phyloP scores from a whole-genome alignment of 2,888 invertebrate species.

The Sphaeridia pumilis region DNA sequence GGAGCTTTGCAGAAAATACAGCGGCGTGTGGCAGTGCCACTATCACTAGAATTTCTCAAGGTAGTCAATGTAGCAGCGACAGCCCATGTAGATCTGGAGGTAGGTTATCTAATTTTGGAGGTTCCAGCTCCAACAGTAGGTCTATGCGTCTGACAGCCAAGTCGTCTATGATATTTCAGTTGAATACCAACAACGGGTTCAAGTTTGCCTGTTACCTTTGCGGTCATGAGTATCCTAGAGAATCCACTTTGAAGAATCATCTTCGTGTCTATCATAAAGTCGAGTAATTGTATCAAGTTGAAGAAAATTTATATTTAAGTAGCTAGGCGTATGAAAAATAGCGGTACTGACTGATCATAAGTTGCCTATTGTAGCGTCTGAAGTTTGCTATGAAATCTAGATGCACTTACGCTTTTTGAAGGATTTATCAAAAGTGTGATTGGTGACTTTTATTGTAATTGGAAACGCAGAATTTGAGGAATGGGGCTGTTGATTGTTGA shows the following conservation, averaged over 20 bases:
- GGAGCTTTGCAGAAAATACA: too few species aligned
- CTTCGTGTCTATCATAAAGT: constrained; percentile 36
- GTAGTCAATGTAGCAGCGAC: constrained; percentile 3
- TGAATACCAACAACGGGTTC: constrained; percentile 15
- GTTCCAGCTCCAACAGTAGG: neutral
- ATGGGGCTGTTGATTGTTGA: too few species aligned
- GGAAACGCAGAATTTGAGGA: too few species aligned
- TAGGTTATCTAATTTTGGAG: neutral
- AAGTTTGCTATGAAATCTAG: too few species aligned
- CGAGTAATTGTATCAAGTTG: too few species aligned
- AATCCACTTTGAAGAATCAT: constrained; percentile 35
- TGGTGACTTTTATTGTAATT: too few species aligned
- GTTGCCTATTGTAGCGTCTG: too few species aligned
- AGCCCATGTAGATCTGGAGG: neutral
- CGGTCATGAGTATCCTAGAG: constrained; percentile 35
- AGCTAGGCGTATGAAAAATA: too few species aligned
- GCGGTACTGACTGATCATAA: too few species aligned
- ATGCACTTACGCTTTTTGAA: too few species aligned
- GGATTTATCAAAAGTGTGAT: too few species aligned
- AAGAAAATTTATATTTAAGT: too few species aligned
- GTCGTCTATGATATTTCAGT: neutral
- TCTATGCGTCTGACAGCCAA: neutral
- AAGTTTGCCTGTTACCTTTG: constrained; percentile 35
- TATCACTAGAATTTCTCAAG: constrained; percentile 3
- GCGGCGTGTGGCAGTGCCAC: constrained; percentile 16